Percentiles rank a stretch among this genome's conserved stretches.
These are phyloP conservation scores for Zootermopsis nevadensis DNA, from an alignment of 2,888 invertebrate species.

Conservation along the genomic window DNA sequence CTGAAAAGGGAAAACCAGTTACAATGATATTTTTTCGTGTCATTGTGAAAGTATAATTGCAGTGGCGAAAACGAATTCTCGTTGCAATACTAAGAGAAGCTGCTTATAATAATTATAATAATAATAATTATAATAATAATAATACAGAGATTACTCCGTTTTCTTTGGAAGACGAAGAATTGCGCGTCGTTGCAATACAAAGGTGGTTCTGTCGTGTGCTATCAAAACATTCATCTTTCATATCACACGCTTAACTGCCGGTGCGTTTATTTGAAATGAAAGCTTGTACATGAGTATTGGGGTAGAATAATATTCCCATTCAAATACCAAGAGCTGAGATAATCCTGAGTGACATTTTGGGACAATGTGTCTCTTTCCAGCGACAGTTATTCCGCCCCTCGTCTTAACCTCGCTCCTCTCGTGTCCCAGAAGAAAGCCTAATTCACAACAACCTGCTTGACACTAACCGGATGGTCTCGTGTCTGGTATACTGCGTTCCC, in stretches of 20 bases:
- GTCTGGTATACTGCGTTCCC: no score
- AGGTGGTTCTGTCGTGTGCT: background rate
- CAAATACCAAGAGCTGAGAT: background rate
- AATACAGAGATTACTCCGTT: background rate
- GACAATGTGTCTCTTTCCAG: background rate
- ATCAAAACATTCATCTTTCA: background rate
- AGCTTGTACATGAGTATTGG: background rate
- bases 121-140: background rate
- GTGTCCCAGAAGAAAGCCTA: background rate
- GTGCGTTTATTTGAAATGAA: background rate
- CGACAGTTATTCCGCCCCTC: background rate
- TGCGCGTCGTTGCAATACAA: background rate
- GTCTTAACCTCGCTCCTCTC: background rate
- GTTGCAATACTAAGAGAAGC: no score
- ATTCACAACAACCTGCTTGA: background rate
- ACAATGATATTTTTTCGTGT: background rate
- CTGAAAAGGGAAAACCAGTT: background rate
- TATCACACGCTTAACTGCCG: background rate
- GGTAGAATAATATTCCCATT: background rate
- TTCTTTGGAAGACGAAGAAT: background rate
- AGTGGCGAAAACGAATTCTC: no score
- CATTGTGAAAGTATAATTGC: background rate
- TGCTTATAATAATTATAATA: no score
- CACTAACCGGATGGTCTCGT: no score
- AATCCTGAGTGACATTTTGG: slow-evolving; percentile 10